Evolutionary conservation across 2,113 vertebrate genomes (phyloP).

Genomic region (Pelusios castaneus): DNA sequence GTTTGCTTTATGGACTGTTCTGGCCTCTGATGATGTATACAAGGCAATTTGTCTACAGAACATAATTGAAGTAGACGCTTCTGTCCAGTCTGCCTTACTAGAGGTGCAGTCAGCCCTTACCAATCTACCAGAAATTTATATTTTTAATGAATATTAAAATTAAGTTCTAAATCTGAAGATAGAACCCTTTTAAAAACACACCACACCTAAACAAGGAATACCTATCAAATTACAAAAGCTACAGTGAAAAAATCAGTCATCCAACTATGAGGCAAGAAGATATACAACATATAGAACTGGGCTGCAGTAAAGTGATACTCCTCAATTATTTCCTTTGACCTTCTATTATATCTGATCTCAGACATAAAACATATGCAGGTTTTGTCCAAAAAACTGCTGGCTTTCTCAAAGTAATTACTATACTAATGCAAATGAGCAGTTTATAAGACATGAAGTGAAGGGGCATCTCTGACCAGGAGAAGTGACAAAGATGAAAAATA

Average conservation of each 20-base stretch:
- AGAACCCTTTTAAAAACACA: conserved; percentile 9
- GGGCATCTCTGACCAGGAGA: fast-evolving
- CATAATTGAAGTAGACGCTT: conserved; percentile 38
- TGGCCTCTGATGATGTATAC: conserved; percentile 12
- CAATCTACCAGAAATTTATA: conserved; percentile 8
- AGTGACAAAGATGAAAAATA: neutral
- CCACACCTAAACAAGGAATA: neutral
- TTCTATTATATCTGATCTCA: neutral
- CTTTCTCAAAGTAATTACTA: too few relatives aligned
- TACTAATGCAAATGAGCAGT: too few relatives aligned
- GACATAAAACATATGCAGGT: neutral
- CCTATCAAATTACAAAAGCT: fast-evolving
- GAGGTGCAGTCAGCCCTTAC: neutral
- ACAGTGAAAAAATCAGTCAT: neutral
- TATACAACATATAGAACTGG: neutral
- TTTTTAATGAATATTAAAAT: conserved; percentile 38
- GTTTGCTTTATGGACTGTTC: conserved; percentile 32
- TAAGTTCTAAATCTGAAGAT: neutral
- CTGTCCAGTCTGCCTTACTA: conserved; percentile 45
- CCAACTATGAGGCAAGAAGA: neutral
- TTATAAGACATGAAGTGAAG: neutral
- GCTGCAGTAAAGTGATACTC: neutral
- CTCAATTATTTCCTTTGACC: neutral
- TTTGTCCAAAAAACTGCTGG: neutral
- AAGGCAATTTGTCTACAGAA: conserved; percentile 15